Conservation (phyloP, 2,888 invertebrate genomes). For the Pseudococcus jackbeardsleyi region DNA sequence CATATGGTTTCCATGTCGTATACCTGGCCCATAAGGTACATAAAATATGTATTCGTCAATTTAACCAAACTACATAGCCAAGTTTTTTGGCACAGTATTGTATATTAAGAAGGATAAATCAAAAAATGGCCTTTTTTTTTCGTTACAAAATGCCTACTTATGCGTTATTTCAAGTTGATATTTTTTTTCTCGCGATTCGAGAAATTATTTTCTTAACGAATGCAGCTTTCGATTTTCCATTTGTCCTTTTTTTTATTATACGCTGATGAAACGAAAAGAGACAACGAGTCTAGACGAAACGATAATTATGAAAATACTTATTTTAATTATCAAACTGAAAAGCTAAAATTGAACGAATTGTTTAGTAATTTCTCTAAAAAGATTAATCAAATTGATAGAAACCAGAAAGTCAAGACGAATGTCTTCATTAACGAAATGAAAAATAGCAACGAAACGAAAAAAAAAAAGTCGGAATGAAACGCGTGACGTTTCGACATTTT, state of each 20-base stretch:
- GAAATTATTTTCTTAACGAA: constrained; percentile 15
- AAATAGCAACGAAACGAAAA: neutral
- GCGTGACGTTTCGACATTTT: constrained; percentile 48
- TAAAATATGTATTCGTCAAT: constrained; percentile 44
- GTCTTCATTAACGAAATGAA: constrained; percentile 46
- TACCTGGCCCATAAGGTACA: neutral
- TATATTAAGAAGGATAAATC: neutral
- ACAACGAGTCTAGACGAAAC: neutral
- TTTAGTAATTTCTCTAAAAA: constrained; percentile 2
- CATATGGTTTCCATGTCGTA: neutral
- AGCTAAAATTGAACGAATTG: constrained; percentile 24
- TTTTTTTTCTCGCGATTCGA: neutral
- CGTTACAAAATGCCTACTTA: neutral
- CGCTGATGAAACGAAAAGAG: neutral
- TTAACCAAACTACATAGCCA: neutral
- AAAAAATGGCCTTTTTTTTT: neutral
- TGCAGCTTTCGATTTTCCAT: neutral
- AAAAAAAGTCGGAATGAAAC: constrained; percentile 39
- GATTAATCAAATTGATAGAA: constrained; percentile 35
- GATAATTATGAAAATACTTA: constrained; percentile 28
- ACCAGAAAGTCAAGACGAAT: constrained; percentile 23
- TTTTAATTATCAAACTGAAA: neutral
- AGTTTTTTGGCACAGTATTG: constrained; percentile 8
- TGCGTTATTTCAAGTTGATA: neutral
- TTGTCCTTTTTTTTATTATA: neutral